These are phyloP conservation scores for Sinotaia quadrata DNA, from an alignment of 2,888 invertebrate genomes.

Conservation along the genomic window DNA sequence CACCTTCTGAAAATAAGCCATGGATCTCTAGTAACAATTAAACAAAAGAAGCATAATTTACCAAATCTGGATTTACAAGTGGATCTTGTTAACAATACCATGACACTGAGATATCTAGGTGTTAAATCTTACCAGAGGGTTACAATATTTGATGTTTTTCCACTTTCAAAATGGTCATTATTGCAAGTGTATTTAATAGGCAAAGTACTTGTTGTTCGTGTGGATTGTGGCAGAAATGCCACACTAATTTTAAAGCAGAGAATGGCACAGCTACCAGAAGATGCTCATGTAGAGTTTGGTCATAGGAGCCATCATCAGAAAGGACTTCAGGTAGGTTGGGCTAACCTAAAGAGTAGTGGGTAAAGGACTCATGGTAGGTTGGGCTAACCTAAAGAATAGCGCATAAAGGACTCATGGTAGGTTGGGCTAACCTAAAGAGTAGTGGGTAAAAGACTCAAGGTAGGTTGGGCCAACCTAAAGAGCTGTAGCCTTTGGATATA, in stretches of 20 bases:
- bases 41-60: conserved; percentile 44
- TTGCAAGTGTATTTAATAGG: conserved; percentile 47
- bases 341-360: too few species aligned
- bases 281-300: conserved; percentile 45
- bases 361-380: too few species aligned
- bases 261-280: conserved; percentile 42
- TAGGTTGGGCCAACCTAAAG: too few species aligned
- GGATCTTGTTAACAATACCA: conserved; percentile 44
- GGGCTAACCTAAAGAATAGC: too few species aligned
- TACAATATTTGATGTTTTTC: conserved; percentile 42
- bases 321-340: conserved; percentile 45
- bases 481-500: too few species aligned
- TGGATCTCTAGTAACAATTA: conserved; percentile 51
- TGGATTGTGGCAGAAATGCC: conserved; percentile 47
- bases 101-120: conserved; percentile 59
- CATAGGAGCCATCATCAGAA: conserved; percentile 38
- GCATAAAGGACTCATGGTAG: too few species aligned
- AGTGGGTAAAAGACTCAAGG: too few species aligned
- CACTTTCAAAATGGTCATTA: conserved; percentile 44
- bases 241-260: conserved; percentile 44
- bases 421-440: too few species aligned
- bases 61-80: conserved; percentile 54
- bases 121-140: conserved; percentile 56
- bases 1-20: conserved; percentile 26
- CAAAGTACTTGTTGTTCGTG: conserved; percentile 43